phyloP scores from a whole-genome alignment of 2,113 vertebrate species.

The Gymnogyps californianus region DNA sequence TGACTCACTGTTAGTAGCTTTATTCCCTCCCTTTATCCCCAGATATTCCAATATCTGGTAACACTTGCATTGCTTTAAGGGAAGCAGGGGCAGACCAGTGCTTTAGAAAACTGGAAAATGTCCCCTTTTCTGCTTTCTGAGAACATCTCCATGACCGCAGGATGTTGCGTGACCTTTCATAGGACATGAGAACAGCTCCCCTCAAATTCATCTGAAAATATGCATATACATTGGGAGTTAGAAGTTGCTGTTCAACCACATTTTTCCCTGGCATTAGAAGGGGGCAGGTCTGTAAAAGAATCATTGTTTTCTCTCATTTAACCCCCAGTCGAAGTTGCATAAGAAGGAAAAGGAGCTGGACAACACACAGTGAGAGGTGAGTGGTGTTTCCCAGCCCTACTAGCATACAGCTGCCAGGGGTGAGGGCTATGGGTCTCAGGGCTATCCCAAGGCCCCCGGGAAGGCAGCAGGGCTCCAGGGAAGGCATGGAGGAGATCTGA shows the following conservation, averaged over 20 bases:
- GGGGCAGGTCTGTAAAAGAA: background rate
- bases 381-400: background rate
- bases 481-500: background rate
- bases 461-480: background rate
- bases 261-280: background rate
- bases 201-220: background rate
- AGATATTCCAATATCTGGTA: background rate
- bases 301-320: background rate
- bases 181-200: background rate
- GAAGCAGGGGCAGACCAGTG: background rate
- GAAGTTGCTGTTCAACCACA: background rate
- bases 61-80: background rate
- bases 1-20: background rate
- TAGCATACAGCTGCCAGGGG: background rate
- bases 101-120: background rate
- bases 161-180: background rate
- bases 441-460: fast-evolving
- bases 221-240: fast-evolving
- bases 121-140: background rate
- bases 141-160: fast-evolving
- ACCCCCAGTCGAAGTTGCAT: background rate
- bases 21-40: background rate
- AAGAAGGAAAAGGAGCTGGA: slow-evolving; percentile 42
- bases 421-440: background rate
- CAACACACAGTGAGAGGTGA: slow-evolving; percentile 37